Percentiles rank a stretch among this genome's conserved stretches.
These are phyloP conservation scores for Limnothrissa miodon DNA, from an alignment of 2,113 vertebrate species.

Conservation along the genomic window DNA sequence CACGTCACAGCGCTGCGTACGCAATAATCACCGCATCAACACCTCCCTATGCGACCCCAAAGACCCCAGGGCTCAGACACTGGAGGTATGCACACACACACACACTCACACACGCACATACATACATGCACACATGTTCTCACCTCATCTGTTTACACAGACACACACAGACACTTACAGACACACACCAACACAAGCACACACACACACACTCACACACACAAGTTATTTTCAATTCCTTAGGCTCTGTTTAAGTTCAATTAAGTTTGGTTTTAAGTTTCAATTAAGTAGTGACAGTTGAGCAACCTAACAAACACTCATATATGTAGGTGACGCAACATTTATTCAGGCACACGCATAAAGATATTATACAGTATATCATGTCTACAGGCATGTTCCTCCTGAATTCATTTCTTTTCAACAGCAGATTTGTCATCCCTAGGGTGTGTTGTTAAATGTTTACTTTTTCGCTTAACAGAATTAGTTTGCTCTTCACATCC, in stretches of 20 bases:
- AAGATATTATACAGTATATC: no score
- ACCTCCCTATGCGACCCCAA: conserved; percentile 94
- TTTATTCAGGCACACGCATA: no score
- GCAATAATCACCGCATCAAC: conserved; percentile 95
- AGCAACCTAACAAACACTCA: background rate
- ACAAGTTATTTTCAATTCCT: no score
- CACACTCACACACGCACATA: background rate
- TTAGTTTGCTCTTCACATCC: background rate
- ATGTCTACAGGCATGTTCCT: background rate
- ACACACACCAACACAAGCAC: background rate
- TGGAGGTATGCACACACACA: conserved; percentile 78
- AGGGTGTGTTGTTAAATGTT: background rate
- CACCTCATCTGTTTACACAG: no score
- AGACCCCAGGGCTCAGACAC: conserved; percentile 87
- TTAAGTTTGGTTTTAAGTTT: no score
- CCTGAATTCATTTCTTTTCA: background rate
- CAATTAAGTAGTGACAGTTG: no score
- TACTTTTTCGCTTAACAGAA: background rate
- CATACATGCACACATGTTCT: background rate
- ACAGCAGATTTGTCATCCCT: background rate
- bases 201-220: conserved; percentile 1
- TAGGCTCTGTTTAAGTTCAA: no score
- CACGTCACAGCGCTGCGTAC: conserved; percentile 89
- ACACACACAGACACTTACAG: conserved; percentile 72
- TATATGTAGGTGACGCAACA: background rate